Evolutionary conservation across 2,888 invertebrate species (phyloP).

Genomic region (Pseudanteris insignis): DNA sequence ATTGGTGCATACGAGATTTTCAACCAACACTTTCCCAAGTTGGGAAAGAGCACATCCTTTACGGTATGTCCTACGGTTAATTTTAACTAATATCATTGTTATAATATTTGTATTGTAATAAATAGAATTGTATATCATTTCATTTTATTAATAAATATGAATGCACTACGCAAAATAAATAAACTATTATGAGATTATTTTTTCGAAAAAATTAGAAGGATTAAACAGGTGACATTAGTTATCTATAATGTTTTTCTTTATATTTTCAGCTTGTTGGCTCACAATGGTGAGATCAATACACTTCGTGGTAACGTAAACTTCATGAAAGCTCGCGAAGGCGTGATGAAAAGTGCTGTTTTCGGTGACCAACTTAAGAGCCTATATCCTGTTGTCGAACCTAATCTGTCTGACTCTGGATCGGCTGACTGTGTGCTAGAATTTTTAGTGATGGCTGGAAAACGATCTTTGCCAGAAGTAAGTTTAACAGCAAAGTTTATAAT

Average conservation of each 20-base stretch:
- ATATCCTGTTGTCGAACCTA: conserved; percentile 97
- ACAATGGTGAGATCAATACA: conserved; percentile 99
- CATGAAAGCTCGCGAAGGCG: conserved; percentile 98
- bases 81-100: background rate
- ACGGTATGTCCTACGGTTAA: conserved; percentile 70
- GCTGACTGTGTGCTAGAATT: conserved; percentile 99
- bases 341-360: conserved; percentile 88
- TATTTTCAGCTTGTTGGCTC: conserved; percentile 81
- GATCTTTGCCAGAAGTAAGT: conserved; percentile 84
- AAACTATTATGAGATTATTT: no score
- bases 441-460: conserved; percentile 89
- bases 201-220: no score
- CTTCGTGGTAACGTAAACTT: conserved; percentile 97
- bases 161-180: no score
- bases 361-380: conserved; percentile 86
- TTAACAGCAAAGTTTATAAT: no score
- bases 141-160: conserved; percentile 8
- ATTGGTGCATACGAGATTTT: conserved; percentile 97
- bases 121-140: background rate
- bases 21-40: conserved; percentile 98
- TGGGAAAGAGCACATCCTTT: conserved; percentile 99
- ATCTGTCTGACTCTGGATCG: conserved; percentile 96
- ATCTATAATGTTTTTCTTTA: no score
- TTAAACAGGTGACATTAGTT: no score
- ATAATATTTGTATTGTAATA: background rate